Base-by-base conservation (phyloP, 2,888 invertebrate genomes). In the Chrysina gloriosa region DNA sequence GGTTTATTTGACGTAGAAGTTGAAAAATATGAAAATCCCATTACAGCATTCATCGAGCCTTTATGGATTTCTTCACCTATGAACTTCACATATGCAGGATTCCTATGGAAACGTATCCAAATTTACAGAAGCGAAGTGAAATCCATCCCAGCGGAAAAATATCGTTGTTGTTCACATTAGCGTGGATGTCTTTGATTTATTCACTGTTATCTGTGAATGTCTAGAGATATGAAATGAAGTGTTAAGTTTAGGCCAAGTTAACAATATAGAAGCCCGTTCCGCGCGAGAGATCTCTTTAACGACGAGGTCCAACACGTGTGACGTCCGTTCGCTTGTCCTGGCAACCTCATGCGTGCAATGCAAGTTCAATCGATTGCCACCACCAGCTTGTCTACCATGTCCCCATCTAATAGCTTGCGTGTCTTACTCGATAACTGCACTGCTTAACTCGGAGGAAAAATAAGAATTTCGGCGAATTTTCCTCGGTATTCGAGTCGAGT, bases 401-500 rank as follows among this genome's bases (percentile, higher is more conserved):
- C 56, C 58, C n/a, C 63, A 61, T 66, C 27, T 75, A 74, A 72
- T 72, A 27, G 58, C 64, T 74, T 69, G 72, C 73, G 71, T 72
- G 73, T 69, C 69, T 48, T 69, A 69, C 63, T 69, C 73, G 71
- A 74, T 76, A 73, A 75, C 74, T 72, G 72, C 72, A 70, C 70
- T 70, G 75, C 72, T 75, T 72, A 73, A 73, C 71, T 73, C 68
- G 72, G 74, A 73, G 73, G 72, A 74, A 75, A 75, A 75, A 73
- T 71, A 71, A 71, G 72, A 74, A 75, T 74, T 73, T 74, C 14
- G 19, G n/a, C n/a, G n/a, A n/a, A n/a, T n/a, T 42, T 19, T 42
- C 14, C 19, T 16, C 9, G 1, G 7, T 16, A 19, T 14, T 14
- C 42, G 16, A 19, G 9, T 16, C 14, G 19, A 42, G 14, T 16